Evolutionary conservation across 2,113 vertebrate species (phyloP).

Genomic region (Pseudonaja textilis): DNA sequence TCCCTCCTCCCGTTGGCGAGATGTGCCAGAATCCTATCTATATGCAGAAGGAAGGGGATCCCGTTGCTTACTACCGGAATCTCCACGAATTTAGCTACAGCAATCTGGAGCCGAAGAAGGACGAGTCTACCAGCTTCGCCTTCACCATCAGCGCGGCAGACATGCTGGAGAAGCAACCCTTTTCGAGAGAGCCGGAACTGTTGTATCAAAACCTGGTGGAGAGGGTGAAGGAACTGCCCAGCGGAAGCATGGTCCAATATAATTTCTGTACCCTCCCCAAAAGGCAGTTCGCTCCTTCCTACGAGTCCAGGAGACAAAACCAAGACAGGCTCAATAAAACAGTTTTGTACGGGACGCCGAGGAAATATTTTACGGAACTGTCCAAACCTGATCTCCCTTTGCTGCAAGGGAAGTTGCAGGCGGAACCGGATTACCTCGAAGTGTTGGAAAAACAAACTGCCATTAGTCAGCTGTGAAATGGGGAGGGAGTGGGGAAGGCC

Average conservation of each 20-base stretch:
- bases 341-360: conserved; percentile 92
- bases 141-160: conserved; percentile 93
- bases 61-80: conserved; percentile 89
- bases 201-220: conserved; percentile 94
- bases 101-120: conserved; percentile 82
- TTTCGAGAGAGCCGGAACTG: conserved; percentile 81
- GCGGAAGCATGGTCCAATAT: conserved; percentile 83
- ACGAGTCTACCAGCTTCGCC: conserved; percentile 76
- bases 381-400: conserved; percentile 88
- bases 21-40: conserved; percentile 99
- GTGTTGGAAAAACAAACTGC: conserved; percentile 99
- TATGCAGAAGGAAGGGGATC: conserved; percentile 93
- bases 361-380: conserved; percentile 89
- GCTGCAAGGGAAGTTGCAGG: conserved; percentile 90
- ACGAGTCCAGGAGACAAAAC: conserved; percentile 86
- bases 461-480: conserved; percentile 81
- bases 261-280: conserved; percentile 99
- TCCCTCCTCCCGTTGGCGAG: conserved; percentile 88
- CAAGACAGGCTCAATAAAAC: conserved; percentile 94
- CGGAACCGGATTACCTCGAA: conserved; percentile 98
- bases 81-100: conserved; percentile 88
- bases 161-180: conserved; percentile 83
- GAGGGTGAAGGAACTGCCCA: conserved; percentile 87
- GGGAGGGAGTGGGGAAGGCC: background rate
- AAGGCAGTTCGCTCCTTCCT: conserved; percentile 89